Base-by-base conservation (phyloP, 2,888 invertebrate species). In the Euplexia lucipara region DNA sequence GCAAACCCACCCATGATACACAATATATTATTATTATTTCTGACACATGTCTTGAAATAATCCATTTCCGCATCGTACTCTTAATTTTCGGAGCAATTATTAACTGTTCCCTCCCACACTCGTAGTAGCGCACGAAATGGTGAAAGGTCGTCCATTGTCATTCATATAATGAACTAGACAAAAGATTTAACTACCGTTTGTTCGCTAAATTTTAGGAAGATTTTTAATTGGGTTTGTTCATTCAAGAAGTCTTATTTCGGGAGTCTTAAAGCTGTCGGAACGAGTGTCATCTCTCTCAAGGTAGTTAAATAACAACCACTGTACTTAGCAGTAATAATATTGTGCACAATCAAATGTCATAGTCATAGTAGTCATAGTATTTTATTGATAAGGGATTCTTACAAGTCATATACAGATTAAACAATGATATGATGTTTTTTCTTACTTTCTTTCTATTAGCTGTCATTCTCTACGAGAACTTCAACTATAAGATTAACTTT, bases 141-240 rank as follows among this genome's bases (percentile, higher is more conserved):
- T 20, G 26, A 63, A 63, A 63, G 30, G 51, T 22, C 34, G 37
- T 8, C 34, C 45, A 63, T 71, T 68, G 45, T 68, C 64, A 63
- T 51, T 51, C 34, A 41, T 30, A 41, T 26, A 67, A 67, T 39
- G 39, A 71, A 67, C 63, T 39, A 71, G 64, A 68, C 72, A 71
- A 68, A 52, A 68, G 45, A 47, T 63, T 49, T 26, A 26, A 45
- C 45, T 39, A 14, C 9, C 20, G 20, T 39, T 39, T 16, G 22
- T 45, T 51, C 51, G 30, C 71, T 62, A 20, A 63, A 34, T 51
- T 8, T 35, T 39, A n/a, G 30, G 16, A 32, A 37, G 22, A 22
- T 20, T 62, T 57, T 45, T 47, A 41, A 51, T 63, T 45, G 20
- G 12, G 9, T 30, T 41, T 18, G 6, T 37, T 7, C n/a, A 16